Evolutionary conservation across 2,113 vertebrate genomes (phyloP), one percentile per base, ranked within the genome.

Genomic region (Pluvianellus socialis): DNA sequence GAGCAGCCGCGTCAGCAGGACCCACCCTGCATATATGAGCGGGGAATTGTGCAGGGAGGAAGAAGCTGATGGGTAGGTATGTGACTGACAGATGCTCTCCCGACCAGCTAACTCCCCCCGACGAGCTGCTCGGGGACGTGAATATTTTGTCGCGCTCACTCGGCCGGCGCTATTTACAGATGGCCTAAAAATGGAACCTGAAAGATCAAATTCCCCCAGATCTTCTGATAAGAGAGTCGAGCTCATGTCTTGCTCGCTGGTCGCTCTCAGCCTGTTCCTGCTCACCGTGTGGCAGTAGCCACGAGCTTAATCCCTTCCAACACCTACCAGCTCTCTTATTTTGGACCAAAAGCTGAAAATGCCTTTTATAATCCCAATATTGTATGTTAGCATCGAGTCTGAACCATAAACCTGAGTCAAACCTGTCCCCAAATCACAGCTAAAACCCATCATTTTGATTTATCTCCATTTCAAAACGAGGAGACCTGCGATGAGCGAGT

Each of bases 11-110:
- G 6, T 10, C 62, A 49, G 40, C 66, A 4, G 79, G 7, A 21
- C 9, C 24, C 45, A 6, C 11, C 28, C 1, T 9, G 63, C 15
- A 12, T 4, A 4, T 3, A 12, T 2, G 17, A 49, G 62, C 58
- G 42, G 72, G 61, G 79, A 49, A 33, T 0, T 23, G 26, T 12
- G 42, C 7, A 2, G 1, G 50, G 76, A 16, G 35, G 56, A 55
- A 9, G 12, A 33, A 27, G 62, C 7, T 40, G 35, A 33, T 21
- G 42, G 20, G 30, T 22, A 9, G 11, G 30, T 40, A 0, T 0
- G 0, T 4, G 88, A 27, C 0, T 8, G 38, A 23, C 1, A 6
- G 72, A 49, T 47, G 71, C 33, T 71, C 47, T 1, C 2, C 2
- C 8, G 11, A 24, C 35, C 56, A 28, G 33, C 33, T 56, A 56